These are phyloP conservation scores for Augiades crinisus DNA, from an alignment of 2,888 invertebrate species.

Conservation along the genomic window DNA sequence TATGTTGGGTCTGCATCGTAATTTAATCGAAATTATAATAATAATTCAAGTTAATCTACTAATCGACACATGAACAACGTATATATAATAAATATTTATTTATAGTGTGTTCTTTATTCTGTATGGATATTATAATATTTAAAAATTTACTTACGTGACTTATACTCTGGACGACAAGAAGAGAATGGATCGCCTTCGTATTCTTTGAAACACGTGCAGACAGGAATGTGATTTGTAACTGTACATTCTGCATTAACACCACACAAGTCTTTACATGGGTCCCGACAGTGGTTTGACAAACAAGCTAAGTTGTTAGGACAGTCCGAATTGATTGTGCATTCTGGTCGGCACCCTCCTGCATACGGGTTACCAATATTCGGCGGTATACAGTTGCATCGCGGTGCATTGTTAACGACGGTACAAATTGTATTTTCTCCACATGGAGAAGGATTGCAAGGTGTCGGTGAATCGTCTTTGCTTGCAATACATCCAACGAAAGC, in stretches of 20 bases:
- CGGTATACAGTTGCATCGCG: conserved; percentile 92
- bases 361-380: conserved; percentile 95
- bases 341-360: conserved; percentile 91
- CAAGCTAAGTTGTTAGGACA: conserved; percentile 90
- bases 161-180: conserved; percentile 84
- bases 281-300: conserved; percentile 91
- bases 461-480: conserved; percentile 58
- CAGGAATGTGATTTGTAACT: conserved; percentile 91
- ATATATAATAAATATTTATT: too few species aligned
- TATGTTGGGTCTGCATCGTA: too few species aligned
- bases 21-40: too few species aligned
- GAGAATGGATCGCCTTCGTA: conserved; percentile 92
- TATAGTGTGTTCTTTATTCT: too few species aligned
- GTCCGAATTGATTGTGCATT: conserved; percentile 91
- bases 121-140: background rate
- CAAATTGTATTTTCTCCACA: conserved; percentile 94
- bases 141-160: conserved; percentile 75
- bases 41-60: too few species aligned
- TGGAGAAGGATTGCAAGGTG: conserved; percentile 89
- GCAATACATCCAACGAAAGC: conserved; percentile 90
- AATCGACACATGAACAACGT: too few species aligned
- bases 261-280: conserved; percentile 92
- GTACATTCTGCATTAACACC: conserved; percentile 91
- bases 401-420: conserved; percentile 84
- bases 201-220: conserved; percentile 89